A percentile compares a stretch with the other conserved stretches of the same genome.
These are phyloP conservation scores for Camelus bactrianus DNA, from an alignment of 2,113 vertebrate species.

Conservation along the genomic window DNA sequence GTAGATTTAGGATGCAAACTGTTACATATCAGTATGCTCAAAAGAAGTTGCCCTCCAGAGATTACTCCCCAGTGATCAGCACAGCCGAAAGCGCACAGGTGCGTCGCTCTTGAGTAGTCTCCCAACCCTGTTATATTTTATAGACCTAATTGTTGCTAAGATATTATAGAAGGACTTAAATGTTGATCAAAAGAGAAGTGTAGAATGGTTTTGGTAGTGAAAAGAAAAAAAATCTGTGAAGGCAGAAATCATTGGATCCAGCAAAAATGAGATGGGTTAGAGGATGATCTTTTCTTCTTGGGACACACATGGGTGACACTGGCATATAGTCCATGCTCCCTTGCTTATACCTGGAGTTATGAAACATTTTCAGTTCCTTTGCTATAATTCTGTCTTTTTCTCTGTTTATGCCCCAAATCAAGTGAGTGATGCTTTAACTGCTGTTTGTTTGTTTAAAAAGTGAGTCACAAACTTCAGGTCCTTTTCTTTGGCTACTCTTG, in stretches of 20 bases:
- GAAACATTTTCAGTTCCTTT: not conserved
- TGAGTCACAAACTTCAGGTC: not conserved
- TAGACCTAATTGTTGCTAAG: slow-evolving; percentile 2
- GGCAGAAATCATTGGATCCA: not conserved
- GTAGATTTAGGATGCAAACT: not conserved
- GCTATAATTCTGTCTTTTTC: not conserved
- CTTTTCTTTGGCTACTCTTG: not conserved
- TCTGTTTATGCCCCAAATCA: not conserved
- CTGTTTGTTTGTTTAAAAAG: not conserved
- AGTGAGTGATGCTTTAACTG: not conserved
- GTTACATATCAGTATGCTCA: not conserved
- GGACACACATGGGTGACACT: not conserved
- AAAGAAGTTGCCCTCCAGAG: not conserved
- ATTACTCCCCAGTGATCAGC: not conserved
- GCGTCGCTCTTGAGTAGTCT: not conserved
- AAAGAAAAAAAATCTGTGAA: slow-evolving; percentile 1
- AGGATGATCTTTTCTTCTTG: not conserved
- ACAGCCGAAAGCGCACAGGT: not conserved
- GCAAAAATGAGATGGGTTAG: not conserved
- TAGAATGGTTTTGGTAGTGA: not conserved
- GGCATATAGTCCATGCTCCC: not conserved
- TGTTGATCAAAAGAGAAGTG: not conserved
- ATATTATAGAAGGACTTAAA: not conserved
- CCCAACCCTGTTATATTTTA: not conserved
- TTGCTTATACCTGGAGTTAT: not conserved